Evolutionary conservation across 2,113 vertebrate genomes (phyloP), one percentile per base, ranked within the genome.

Genomic region (Tauraco erythrolophus): DNA sequence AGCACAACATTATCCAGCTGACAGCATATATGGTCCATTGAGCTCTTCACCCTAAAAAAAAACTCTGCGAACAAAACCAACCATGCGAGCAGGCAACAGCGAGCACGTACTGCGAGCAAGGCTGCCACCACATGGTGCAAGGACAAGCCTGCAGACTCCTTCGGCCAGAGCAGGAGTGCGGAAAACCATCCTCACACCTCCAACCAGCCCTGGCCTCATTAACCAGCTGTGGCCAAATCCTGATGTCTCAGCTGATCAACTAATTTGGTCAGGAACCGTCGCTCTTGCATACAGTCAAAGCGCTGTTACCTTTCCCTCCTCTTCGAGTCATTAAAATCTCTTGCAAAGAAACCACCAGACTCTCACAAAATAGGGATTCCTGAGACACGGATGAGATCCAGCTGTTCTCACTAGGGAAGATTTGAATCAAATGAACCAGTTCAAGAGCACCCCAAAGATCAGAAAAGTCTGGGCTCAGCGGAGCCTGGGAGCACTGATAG

Each of bases 81-180:
- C 3, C 72, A 15, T 2, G 50, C 21, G 8, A 77, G 37, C 39
- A 19, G 65, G 41, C 19, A 48, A 14, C 14, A 6, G 5, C 7
- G 33, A 41, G 53, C n/a, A 8, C 25, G 16, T 81, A 6, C 12
- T 4, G 33, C 3, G 88, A 84, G 69, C 94, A 96, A 96, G 88
- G 58, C 78, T 94, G 95, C 89, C 96, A 76, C 84, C 96, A 5
- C 53, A 48, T 22, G 96, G 90, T 28, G 25, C 50, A 46, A 54
- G 16, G 22, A 68, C 33, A 31, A 60, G 14, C 7, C 61, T 75
- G 57, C 33, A 77, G 58, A 5, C 28, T 66, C 23, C 56, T 7
- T 23, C 22, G 69, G 64, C 7, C 30, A 24, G 31, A 33, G 57
- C 30, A 53, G 60, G 14, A 60, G 31, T 3, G 2, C 9, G 10